Percentiles rank a stretch among this genome's conserved stretches.
Evolutionary conservation across 2,113 vertebrate species (phyloP).

Genomic region (Bujurquina vittata): DNA sequence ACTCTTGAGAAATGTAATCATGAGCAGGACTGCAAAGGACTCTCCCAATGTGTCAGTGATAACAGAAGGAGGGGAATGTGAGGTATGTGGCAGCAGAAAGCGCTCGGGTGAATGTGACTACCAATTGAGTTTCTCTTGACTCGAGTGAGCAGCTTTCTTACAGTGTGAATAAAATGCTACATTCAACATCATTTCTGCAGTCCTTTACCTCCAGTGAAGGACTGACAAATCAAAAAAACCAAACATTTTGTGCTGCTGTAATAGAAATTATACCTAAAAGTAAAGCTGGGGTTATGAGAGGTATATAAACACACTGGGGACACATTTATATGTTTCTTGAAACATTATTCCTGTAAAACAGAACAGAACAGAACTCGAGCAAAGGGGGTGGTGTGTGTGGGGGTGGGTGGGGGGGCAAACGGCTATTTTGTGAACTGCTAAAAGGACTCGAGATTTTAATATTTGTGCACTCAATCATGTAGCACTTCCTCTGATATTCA

Average conservation of each 20-base stretch:
- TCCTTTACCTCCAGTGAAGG: constrained; percentile 32
- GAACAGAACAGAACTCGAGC: constrained; percentile 11
- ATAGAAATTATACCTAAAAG: constrained; percentile 45
- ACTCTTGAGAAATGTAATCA: constrained; percentile 56
- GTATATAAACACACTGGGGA: constrained; percentile 54
- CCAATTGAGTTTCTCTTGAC: constrained; percentile 59
- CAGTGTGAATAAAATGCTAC: constrained; percentile 18
- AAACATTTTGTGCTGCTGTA: constrained; percentile 13
- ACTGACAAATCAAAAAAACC: constrained; percentile 19
- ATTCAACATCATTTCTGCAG: constrained; percentile 47
- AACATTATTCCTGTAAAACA: constrained; percentile 50
- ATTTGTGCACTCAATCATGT: constrained; percentile 66
- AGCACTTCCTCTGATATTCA: constrained; percentile 57
- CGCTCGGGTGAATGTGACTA: constrained; percentile 34
- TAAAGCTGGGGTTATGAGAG: constrained; percentile 47
- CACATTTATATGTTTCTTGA: constrained; percentile 29
- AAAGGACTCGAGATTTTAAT: constrained; percentile 62
- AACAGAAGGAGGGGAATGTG: constrained; percentile 53
- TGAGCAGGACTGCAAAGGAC: constrained; percentile 37
- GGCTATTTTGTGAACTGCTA: constrained; percentile 36
- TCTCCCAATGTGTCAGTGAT: constrained; percentile 54
- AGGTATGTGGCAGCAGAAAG: constrained; percentile 20
- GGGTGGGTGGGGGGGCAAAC: background rate
- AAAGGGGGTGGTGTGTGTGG: background rate
- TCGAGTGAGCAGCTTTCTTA: constrained; percentile 3